Evolutionary conservation across 92 coral and sea anemone genomes (phyloP).

Genomic region (Palythoa grandis): DNA sequence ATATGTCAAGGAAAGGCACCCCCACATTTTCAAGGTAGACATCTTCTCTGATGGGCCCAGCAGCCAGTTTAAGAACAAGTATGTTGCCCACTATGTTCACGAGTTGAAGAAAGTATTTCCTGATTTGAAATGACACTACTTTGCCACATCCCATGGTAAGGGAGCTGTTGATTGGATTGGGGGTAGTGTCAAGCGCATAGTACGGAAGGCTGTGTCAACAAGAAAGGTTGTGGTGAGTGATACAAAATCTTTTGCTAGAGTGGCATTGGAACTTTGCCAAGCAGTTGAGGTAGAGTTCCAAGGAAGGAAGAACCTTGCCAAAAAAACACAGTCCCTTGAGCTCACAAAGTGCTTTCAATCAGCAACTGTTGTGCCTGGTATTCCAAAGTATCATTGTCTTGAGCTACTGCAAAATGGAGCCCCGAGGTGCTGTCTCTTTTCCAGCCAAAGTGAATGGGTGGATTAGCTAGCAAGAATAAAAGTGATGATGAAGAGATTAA

Average conservation of each 20-base stretch:
- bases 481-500: background rate
- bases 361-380: too few relatives aligned
- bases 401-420: slow-evolving; percentile 59
- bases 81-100: slow-evolving; percentile 46
- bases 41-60: slow-evolving; percentile 73
- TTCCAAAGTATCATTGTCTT: too few relatives aligned
- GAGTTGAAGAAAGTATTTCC: slow-evolving; percentile 22
- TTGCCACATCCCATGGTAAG: slow-evolving; percentile 63
- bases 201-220: slow-evolving; percentile 26
- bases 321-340: too few relatives aligned
- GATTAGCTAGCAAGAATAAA: too few relatives aligned
- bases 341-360: too few relatives aligned
- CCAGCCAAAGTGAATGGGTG: slow-evolving; percentile 52
- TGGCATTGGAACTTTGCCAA: too few relatives aligned
- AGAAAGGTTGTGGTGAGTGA: slow-evolving; percentile 10
- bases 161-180: slow-evolving; percentile 32
- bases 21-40: slow-evolving; percentile 27
- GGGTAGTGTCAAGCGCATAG: slow-evolving; percentile 15
- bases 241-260: too few relatives aligned
- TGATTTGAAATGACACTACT: slow-evolving; percentile 45
- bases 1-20: slow-evolving; percentile 39
- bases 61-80: slow-evolving; percentile 53
- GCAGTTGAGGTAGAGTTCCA: too few relatives aligned
- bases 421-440: slow-evolving; percentile 31
- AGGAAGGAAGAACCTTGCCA: too few relatives aligned